Evolutionary conservation across 2,113 vertebrate species (phyloP).

Genomic region (Strix aluco): DNA sequence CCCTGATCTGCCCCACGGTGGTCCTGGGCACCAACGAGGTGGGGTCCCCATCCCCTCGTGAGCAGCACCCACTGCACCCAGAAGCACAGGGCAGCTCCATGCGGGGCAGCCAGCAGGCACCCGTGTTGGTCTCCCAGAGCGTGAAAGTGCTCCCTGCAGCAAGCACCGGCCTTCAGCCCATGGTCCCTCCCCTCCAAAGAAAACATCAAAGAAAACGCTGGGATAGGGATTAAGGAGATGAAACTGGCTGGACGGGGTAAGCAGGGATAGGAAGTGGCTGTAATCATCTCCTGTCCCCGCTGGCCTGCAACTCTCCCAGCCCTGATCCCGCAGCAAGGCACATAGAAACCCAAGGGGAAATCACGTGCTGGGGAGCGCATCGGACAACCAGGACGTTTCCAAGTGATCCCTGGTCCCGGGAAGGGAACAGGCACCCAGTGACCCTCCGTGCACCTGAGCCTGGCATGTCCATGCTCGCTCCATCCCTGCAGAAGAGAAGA

Average conservation of each 20-base stretch:
- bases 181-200: neutral
- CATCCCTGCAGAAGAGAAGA: neutral
- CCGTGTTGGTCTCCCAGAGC: rapidly evolving
- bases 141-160: neutral
- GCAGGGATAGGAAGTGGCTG: constrained; percentile 18
- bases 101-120: neutral
- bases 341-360: neutral
- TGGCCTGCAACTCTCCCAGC: neutral
- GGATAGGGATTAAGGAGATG: constrained; percentile 20
- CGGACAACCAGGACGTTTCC: neutral
- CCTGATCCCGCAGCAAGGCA: neutral
- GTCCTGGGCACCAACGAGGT: neutral
- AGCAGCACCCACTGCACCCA: neutral
- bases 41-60: rapidly evolving
- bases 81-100: neutral
- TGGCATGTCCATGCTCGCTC: neutral
- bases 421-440: neutral
- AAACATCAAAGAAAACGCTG: neutral
- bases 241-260: neutral
- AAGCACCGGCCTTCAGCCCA: neutral
- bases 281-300: neutral
- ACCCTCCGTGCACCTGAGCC: neutral
- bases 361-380: rapidly evolving
- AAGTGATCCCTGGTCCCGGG: neutral
- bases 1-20: rapidly evolving